Evolutionary conservation across 2,888 invertebrate species (phyloP), one percentile per base, ranked within the genome.

Genomic region (Acleris literana): DNA sequence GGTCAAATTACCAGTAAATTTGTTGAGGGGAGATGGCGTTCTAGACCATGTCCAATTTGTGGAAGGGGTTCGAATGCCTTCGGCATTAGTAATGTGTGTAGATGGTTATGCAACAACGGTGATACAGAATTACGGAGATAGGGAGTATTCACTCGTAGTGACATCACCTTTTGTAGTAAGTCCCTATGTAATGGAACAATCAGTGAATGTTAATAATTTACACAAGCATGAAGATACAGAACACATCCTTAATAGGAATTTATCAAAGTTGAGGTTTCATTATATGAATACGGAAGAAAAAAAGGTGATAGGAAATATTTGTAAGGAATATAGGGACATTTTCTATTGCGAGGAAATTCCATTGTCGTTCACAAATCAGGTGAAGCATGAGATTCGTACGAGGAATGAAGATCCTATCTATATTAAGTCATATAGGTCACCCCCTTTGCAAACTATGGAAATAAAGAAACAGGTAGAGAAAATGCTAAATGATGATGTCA

Each of bases 401-500:
- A 71, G 33, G 6, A 72, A 75, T 22, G 73, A 76, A 29, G 70
- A 74, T 4, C 82, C 80, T 0, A 72, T 80, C 49, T 71, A 70
- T 62, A 70, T 74, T 13, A 76, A 69, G 68, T 62, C 76, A 0
- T 74, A 75, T 53, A 69, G 80, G 56, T 70, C 71, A 22, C 75
- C 80, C 1, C 74, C 73, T 0, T 39, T 67, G 25, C 69, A 77
- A 54, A 69, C 72, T 17, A 49, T 72, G 1, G 81, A 80, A 74
- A 75, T 81, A 17, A 68, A 76, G 29, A 73, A 54, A n/a, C n/a
- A n/a, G n/a, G n/a, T n/a, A n/a, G n/a, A n/a, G n/a, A n/a, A n/a
- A 67, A 17, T 82, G 62, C 64, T 81, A 69, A 55, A 74, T 5
- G 69, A 82, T 58, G 75, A 77, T 33, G 76, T 84, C 5, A 82